Percentiles rank a stretch among this genome's conserved stretches.
These are phyloP conservation scores for Uropetala carovei DNA, from an alignment of 2,888 invertebrate genomes.

Conservation along the genomic window DNA sequence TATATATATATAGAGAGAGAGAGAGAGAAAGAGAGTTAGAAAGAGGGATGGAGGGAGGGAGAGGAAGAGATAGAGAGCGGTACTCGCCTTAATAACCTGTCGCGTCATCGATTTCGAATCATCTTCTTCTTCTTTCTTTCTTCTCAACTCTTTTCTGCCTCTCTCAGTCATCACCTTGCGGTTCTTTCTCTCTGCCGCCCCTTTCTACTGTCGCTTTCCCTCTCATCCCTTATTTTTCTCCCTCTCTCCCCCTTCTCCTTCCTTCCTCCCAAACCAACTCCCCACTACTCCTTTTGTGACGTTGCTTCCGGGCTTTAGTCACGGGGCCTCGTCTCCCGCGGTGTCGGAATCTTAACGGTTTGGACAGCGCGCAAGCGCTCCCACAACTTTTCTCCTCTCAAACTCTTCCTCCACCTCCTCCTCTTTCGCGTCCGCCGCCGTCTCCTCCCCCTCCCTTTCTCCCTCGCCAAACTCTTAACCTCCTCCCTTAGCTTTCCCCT, in stretches of 20 bases:
- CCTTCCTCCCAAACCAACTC: not conserved
- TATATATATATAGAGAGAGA: too few relatives aligned
- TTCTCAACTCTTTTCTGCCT: too few relatives aligned
- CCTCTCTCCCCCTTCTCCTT: not conserved
- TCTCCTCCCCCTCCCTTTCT: too few relatives aligned
- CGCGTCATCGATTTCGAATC: too few relatives aligned
- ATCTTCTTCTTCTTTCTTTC: too few relatives aligned
- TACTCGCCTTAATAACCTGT: too few relatives aligned
- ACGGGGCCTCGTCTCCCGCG: not conserved
- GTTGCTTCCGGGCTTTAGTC: constrained; percentile 58
- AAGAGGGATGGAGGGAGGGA: too few relatives aligned
- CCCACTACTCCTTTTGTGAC: not conserved
- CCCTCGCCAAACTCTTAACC: not conserved
- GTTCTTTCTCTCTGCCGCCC: too few relatives aligned
- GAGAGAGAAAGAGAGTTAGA: too few relatives aligned
- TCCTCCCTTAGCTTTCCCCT: not conserved
- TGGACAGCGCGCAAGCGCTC: not conserved
- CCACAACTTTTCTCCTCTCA: not conserved
- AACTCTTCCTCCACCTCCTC: not conserved
- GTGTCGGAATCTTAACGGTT: constrained; percentile 60
- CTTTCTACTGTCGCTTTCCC: not conserved
- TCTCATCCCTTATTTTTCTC: not conserved
- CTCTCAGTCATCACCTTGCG: too few relatives aligned
- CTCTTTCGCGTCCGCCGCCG: not conserved
- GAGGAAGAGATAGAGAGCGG: too few relatives aligned